Evolutionary conservation across 2,113 vertebrate genomes (phyloP).

Genomic region (Ammodytes dubius): DNA sequence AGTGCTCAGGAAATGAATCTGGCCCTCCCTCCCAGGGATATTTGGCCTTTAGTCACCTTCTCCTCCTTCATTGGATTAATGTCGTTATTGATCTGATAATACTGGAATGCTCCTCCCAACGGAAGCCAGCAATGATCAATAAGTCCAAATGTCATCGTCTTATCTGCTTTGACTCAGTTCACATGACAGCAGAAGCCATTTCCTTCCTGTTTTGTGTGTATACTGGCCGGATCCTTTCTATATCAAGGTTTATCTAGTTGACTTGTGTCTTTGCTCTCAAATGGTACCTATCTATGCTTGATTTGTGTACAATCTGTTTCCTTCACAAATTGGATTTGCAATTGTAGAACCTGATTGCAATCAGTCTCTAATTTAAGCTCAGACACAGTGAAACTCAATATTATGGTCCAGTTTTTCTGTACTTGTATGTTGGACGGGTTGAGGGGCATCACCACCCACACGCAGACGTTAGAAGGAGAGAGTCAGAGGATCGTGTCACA

Average conservation of each 20-base stretch:
- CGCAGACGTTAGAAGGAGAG: constrained; percentile 28
- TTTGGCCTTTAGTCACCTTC: constrained; percentile 50
- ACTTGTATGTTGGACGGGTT: constrained; percentile 33
- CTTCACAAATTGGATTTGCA: constrained; percentile 35
- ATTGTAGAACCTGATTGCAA: constrained; percentile 38
- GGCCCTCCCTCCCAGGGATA: constrained; percentile 30
- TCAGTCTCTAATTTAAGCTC: constrained; percentile 69
- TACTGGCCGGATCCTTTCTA: constrained; percentile 27
- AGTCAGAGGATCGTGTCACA: constrained; percentile 42
- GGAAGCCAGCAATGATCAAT: constrained; percentile 65
- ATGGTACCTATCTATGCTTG: background rate
- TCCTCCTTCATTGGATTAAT: constrained; percentile 57
- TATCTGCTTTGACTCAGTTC: constrained; percentile 67
- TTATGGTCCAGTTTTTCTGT: constrained; percentile 7
- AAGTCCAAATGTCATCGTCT: constrained; percentile 59
- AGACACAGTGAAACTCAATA: constrained; percentile 62
- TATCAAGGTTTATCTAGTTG: background rate
- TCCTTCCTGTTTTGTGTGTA: constrained; percentile 25
- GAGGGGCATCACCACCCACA: constrained; percentile 13
- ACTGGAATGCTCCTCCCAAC: constrained; percentile 54
- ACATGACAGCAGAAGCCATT: constrained; percentile 46
- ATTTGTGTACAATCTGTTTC: background rate
- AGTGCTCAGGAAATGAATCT: constrained; percentile 59
- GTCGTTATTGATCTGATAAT: constrained; percentile 69
- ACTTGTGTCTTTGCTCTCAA: constrained; percentile 10